Base-by-base conservation (phyloP, 2,113 vertebrate species). In the Paradoxurus hermaphroditus region DNA sequence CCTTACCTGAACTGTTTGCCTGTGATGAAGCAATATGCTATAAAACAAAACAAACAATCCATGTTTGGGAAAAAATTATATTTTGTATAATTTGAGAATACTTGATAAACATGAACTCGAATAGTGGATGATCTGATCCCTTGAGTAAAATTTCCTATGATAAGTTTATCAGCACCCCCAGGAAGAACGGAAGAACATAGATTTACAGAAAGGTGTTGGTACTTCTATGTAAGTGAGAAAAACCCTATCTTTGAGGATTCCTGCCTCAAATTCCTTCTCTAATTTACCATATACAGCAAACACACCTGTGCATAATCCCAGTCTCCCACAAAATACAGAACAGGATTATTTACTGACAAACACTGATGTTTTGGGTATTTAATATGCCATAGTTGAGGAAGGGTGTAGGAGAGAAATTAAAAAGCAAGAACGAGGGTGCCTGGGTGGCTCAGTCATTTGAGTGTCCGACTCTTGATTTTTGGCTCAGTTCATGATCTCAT, bases 71-170 rank as follows among this genome's bases (percentile, higher is more conserved):
- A 81, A 68, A 89, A 39, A 31, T n/a, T n/a, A n/a, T n/a, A 65
- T 5, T 72, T 34, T 15, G 29, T 70, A 70, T 31, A 51, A 82
- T 46, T 51, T 83, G 51, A 56, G 95, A 92, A 56, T 62, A 84
- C 11, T 44, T 59, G 73, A 82, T 92, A 96, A 94, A 27, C 14
- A 84, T 34, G 83, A 95, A 68, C 56, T 96, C 49, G 84, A 68
- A 84, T 39, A 65, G n/a, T 72, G 1, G 29, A 53, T 44, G 41
- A 56, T 63, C 59, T 18, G 18, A 70, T 77, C 25, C 19, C 62
- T 11, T 29, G 27, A 77, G 23, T 73, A 96, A 21, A 49, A 70
- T 65, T 51, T 84, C 59, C 67, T 62, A 46, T 16, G 49, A 81
- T 85, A 88, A 95, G 29, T 18, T 23, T 75, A n/a, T 27, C 5